Evolutionary conservation across 2,113 vertebrate genomes (phyloP).

Genomic region (Gallinago media): DNA sequence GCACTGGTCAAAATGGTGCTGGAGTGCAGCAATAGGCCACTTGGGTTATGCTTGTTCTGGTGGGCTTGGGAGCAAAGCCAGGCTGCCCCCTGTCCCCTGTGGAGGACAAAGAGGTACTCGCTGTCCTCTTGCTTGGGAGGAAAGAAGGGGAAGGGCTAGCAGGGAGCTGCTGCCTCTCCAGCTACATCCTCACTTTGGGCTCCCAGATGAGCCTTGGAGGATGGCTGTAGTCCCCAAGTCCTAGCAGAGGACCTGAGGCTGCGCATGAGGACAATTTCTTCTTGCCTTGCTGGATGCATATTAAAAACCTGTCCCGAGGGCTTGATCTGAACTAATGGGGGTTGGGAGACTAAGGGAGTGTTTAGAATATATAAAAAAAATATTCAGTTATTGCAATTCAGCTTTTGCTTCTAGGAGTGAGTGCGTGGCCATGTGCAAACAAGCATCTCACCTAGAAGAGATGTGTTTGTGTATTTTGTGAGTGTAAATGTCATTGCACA

Average conservation of each 20-base stretch:
- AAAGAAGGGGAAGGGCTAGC: background rate
- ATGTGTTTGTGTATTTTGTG: background rate
- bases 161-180: background rate
- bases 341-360: background rate
- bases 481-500: constrained; percentile 7
- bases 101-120: background rate
- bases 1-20: background rate
- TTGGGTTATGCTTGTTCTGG: rapidly evolving
- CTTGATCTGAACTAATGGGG: rapidly evolving
- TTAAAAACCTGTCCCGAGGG: background rate
- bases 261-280: background rate
- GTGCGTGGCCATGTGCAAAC: background rate
- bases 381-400: background rate
- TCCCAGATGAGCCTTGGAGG: background rate
- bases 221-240: background rate
- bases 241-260: background rate
- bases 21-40: background rate
- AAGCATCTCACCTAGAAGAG: background rate
- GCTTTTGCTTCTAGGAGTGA: constrained; percentile 7
- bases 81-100: background rate
- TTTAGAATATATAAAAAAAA: background rate
- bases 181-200: rapidly evolving
- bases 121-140: background rate
- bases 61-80: background rate
- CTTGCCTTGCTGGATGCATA: background rate